Conservation (phyloP, 2,797 vertebrate species). For the Clarias pachynema region DNA sequence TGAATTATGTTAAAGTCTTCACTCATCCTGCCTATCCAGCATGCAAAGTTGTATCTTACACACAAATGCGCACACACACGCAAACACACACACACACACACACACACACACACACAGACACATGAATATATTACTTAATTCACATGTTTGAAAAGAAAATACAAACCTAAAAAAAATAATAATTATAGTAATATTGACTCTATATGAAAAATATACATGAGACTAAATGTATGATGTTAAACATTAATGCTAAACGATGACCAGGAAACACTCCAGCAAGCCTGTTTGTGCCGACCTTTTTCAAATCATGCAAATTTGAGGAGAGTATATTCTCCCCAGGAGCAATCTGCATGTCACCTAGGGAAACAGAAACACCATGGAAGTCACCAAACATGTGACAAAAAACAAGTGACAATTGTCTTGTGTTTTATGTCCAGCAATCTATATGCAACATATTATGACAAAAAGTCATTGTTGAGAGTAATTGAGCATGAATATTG, state of each 20-base stretch:
- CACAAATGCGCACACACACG: conserved; percentile 19
- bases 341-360: conserved; percentile 20
- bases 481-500: neutral
- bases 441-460: neutral
- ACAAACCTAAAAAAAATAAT: neutral
- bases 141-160: neutral
- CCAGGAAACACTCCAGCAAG: too few species aligned
- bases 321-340: conserved; percentile 14
- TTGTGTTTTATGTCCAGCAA: neutral
- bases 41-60: conserved; percentile 48
- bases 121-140: neutral
- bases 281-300: neutral
- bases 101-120: conserved; percentile 1
- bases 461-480: neutral
- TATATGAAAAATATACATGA: neutral
- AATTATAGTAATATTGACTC: too few species aligned
- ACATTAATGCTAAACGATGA: neutral
- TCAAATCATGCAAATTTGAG: conserved; percentile 35
- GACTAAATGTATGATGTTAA: neutral
- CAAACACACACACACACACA: conserved; percentile 13
- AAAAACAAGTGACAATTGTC: neutral
- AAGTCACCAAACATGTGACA: neutral
- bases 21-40: conserved; percentile 29
- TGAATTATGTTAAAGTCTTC: conserved; percentile 25
- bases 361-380: neutral